Evolutionary conservation across 1,140 invertebrate species (phyloP), one percentile per base, ranked within the genome.

Genomic region (Maconellicoccus hirsutus): DNA sequence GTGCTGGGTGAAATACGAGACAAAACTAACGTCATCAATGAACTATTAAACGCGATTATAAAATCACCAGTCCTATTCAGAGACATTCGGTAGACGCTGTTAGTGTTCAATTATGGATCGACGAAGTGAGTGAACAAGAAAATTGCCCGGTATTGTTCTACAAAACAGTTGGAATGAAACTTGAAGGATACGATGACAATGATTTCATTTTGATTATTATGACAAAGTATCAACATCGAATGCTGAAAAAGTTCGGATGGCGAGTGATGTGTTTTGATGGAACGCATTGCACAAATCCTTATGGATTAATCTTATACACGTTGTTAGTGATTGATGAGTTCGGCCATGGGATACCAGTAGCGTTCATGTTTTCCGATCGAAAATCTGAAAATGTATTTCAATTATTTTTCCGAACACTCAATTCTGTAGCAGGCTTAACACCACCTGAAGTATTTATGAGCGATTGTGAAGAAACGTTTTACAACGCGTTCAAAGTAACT

Each of bases 321-420:
- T 14, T 74, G 1, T 39, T 71, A 16, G 69, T 72, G 29, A 29
- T 72, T 6, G 70, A 73, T 33, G 71, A 73, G 61, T 72, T 42
- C 61, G 70, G 73, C n/a, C 33, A 66, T 21, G 42, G 69, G 26
- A 70, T 69, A 26, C 74, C 74, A 59, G 69, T 70, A 21, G 73
- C 71, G 22, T 70, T 29, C 38, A 71, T 42, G 7, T 72, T 73
- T 63, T 69, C 69, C 6, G 71, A 71, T 59, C 27, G 42, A 63
- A 59, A 21, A 38, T 33, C 70, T 63, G 27, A 63, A n/a, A 39
- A 25, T 14, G 42, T 70, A 14, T 39, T 71, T 10, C 33, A 66
- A 42, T 39, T 71, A 61, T 73, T 73, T 61, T 73, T 73, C 27
- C 7, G 19, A 6, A 71, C 52, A 1, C 8, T 73, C 19, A 69